Evolutionary conservation across 1,140 invertebrate genomes (phyloP).

Genomic region (Saccostrea echinata): DNA sequence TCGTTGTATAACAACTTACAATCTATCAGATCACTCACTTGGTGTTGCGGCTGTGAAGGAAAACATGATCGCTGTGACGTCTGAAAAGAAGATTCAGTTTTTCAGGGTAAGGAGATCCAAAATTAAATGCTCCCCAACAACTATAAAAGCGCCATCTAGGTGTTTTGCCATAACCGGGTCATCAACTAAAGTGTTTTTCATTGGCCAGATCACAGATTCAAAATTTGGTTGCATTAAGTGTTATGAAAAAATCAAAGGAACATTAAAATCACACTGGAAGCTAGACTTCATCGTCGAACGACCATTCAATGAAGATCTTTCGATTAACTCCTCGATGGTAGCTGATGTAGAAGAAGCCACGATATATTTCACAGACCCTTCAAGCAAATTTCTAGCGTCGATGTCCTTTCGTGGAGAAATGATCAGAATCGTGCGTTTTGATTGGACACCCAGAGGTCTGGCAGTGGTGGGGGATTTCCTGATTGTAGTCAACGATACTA

Average conservation of each 20-base stretch:
- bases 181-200: background rate
- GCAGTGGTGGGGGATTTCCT: background rate
- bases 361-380: background rate
- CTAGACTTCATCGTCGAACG: background rate
- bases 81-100: conserved; percentile 1
- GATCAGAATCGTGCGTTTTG: background rate
- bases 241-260: conserved; percentile 4
- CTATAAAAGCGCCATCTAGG: background rate
- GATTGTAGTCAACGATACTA: background rate
- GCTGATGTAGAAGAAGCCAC: background rate
- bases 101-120: background rate
- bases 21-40: background rate
- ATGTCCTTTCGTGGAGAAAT: conserved; percentile 15
- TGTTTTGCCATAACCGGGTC: background rate
- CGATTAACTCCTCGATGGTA: background rate
- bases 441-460: background rate
- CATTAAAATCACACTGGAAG: background rate
- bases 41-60: background rate
- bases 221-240: background rate
- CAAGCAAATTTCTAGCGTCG: background rate
- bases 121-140: background rate
- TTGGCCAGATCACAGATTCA: background rate
- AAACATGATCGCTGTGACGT: conserved; percentile 13
- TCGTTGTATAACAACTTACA: conserved; percentile 3
- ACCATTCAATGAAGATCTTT: background rate